Evolutionary conservation across 2,113 vertebrate genomes (phyloP).

Genomic region (Larimichthys crocea): DNA sequence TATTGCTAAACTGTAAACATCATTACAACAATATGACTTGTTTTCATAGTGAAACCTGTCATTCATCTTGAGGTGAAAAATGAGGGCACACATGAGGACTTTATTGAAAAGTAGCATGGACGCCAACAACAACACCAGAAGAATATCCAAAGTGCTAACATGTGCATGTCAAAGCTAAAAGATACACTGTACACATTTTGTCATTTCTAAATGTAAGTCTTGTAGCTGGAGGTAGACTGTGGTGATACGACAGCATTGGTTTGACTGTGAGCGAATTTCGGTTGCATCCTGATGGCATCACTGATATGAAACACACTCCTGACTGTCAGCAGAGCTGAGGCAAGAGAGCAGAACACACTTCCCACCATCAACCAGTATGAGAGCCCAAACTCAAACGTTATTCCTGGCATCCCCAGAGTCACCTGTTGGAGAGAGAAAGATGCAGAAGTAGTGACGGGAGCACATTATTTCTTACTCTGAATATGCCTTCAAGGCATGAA

Average conservation of each 20-base stretch:
- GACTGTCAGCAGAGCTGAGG: not conserved
- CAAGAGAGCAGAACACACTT: constrained; percentile 19
- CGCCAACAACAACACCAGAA: not conserved
- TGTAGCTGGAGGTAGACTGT: not conserved
- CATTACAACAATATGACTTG: constrained; percentile 38
- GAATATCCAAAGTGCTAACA: not conserved
- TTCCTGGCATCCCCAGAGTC: constrained; percentile 19
- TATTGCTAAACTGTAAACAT: constrained; percentile 39
- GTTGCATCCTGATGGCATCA: not conserved
- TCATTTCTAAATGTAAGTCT: not conserved
- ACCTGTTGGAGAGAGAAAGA: constrained; percentile 4
- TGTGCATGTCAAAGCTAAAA: not conserved
- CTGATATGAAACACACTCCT: not conserved
- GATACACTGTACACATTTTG: not conserved
- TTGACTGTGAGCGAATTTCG: not conserved
- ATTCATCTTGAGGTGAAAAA: not conserved
- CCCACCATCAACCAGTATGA: not conserved
- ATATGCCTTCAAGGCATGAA: not conserved
- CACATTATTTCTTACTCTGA: not conserved
- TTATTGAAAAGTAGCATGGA: not conserved
- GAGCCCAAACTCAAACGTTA: not conserved
- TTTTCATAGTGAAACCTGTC: constrained; percentile 5
- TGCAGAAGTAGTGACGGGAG: constrained; percentile 1
- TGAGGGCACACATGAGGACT: not conserved
- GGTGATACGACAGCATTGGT: not conserved